A percentile compares a stretch with the other conserved stretches of the same genome.
Conservation (phyloP, 2,113 vertebrate species). For the Paradisaea rubra region DNA sequence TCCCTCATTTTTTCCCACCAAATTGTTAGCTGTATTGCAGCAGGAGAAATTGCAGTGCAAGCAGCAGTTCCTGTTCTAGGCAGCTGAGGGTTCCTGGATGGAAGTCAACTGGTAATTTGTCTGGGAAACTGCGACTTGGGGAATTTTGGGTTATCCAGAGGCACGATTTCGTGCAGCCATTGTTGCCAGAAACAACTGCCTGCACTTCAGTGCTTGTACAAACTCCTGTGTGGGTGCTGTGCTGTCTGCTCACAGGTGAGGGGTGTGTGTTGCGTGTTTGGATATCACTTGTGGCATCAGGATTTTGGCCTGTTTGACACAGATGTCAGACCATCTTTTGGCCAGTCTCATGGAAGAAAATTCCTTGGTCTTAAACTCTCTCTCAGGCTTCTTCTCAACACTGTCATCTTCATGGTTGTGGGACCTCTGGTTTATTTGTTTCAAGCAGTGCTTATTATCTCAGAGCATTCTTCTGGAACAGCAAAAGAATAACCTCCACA, state of each 20-base stretch:
- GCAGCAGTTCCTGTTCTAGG: neutral
- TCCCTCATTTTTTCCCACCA: neutral
- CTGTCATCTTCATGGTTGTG: neutral
- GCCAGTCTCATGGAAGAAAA: neutral
- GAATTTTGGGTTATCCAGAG: neutral
- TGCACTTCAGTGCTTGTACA: neutral
- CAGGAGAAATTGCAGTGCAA: neutral
- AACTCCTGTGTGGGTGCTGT: neutral
- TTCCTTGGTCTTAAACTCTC: neutral
- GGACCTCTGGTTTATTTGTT: neutral
- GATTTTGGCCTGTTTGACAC: neutral
- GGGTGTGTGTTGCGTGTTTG: neutral
- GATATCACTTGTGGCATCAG: neutral
- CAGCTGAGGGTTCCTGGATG: neutral
- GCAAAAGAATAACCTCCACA: neutral
- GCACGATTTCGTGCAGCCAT: neutral
- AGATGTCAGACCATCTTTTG: neutral
- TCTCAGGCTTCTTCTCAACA: neutral
- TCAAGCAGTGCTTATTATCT: neutral
- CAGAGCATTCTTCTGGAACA: neutral
- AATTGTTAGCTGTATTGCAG: neutral
- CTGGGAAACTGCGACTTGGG: neutral
- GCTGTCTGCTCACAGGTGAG: neutral
- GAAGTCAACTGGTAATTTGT: neutral
- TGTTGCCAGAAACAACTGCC: neutral